Base-by-base conservation (phyloP, 2,113 vertebrate species). In the Mastomys natalensis region DNA sequence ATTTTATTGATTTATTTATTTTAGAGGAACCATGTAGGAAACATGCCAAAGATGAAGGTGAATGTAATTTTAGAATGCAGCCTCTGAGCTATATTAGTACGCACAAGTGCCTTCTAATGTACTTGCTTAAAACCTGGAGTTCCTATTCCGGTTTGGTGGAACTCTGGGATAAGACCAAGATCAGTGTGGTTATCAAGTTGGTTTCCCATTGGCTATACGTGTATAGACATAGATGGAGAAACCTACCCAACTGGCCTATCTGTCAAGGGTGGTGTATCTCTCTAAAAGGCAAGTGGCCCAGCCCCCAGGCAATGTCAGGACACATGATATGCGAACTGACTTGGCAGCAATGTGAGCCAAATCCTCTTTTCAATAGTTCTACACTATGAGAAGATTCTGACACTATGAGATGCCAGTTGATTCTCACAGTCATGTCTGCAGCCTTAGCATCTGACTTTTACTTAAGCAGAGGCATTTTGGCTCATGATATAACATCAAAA, bases 401-500 rank as follows among this genome's bases (percentile, higher is more conserved):
- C 34, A 26, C 16, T 17, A 1, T 70, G 13, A n/a, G 73, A 58
- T 9, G 13, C 80, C 60, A 31, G 62, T 37, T 16, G 1, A 29
- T 73, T 74, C 86, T n/a, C 48, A 70, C 22, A 43, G 7, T 66
- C 82, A 55, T 37, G 48, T 80, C 70, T 90, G 34, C 17, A 31
- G 15, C 68, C 58, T 85, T 24, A 58, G 51, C 2, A 7, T 29
- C 48, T 87, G 77, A n/a, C 16, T 58, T 77, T 90, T 76, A 86
- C 82, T 66, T 37, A 62, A 58, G 43, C 4, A 88, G 89, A 94
- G 19, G 16, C 4, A 21, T 31, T 37, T 91, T 5, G 0, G 26
- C 70, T 90, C 2, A 82, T 48, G 11, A 87, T 64, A 68, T 58
- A n/a, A 55, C 73, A 70, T 88, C 62, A 62, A 66, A 93, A 87